These are phyloP conservation scores for Empidonax alnorum DNA, from an alignment of 2,113 vertebrate genomes.

Conservation along the genomic window DNA sequence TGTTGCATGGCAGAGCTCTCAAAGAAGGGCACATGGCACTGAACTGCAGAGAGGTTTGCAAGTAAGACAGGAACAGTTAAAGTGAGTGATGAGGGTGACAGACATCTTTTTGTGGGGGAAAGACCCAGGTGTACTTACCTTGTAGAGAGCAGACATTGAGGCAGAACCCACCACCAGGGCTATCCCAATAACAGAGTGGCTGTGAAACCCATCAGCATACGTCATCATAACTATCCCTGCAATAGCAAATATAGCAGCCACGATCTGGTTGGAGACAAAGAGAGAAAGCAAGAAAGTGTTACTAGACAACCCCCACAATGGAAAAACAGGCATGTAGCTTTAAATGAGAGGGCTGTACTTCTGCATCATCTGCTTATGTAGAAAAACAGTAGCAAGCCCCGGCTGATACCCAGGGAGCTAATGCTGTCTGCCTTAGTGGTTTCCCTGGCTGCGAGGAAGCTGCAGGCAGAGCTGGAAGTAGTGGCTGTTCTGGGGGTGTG, in stretches of 20 bases:
- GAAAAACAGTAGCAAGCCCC: background rate
- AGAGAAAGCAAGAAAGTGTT: background rate
- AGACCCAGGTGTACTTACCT: conserved; percentile 76
- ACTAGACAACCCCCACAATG: background rate
- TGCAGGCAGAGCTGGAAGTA: background rate
- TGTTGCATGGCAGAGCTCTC: background rate
- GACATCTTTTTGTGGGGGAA: no score
- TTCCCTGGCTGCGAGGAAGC: background rate
- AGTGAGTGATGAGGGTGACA: background rate
- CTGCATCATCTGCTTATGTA: background rate
- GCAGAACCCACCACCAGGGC: conserved; percentile 94
- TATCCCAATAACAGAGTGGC: conserved; percentile 95
- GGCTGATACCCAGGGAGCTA: rapidly evolving
- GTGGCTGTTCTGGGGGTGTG: rapidly evolving
- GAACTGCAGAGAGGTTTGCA: background rate
- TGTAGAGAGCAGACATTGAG: conserved; percentile 94
- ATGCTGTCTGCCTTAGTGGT: background rate
- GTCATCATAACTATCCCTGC: conserved; percentile 99
- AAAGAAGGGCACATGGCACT: background rate
- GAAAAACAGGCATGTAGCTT: background rate
- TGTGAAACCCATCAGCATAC: conserved; percentile 95
- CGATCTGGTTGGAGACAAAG: conserved; percentile 82
- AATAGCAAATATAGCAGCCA: conserved; percentile 96
- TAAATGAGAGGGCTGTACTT: background rate
- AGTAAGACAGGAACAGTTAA: background rate